A percentile compares a stretch with the other conserved stretches of the same genome.
phyloP scores from a whole-genome alignment of 2,113 vertebrate genomes.

The Pontoporia blainvillei region DNA sequence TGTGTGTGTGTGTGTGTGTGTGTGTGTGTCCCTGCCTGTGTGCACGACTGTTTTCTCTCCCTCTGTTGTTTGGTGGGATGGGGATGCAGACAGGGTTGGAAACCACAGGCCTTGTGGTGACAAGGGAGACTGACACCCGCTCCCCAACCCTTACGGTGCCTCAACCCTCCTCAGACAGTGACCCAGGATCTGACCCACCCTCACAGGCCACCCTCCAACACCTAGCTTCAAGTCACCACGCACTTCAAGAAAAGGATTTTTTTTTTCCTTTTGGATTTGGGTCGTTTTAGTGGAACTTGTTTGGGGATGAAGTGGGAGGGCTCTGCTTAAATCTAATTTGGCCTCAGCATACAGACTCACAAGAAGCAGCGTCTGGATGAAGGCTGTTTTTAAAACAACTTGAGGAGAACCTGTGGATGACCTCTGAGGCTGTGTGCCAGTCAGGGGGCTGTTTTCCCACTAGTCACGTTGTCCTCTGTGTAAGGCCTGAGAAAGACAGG shows the following conservation, averaged over 20 bases:
- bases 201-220: not conserved
- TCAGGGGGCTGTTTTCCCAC: not conserved
- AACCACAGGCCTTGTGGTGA: slow-evolving; percentile 61
- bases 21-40: not conserved
- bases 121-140: slow-evolving; percentile 41
- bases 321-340: slow-evolving; percentile 44
- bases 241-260: not conserved
- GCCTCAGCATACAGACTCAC: slow-evolving; percentile 11
- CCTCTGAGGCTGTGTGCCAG: not conserved
- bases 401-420: slow-evolving; percentile 4
- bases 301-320: not conserved
- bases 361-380: not conserved
- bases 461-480: not conserved
- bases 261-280: not conserved
- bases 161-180: slow-evolving; percentile 5
- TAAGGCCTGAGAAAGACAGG: not conserved
- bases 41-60: slow-evolving; percentile 34
- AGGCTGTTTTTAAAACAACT: slow-evolving; percentile 38
- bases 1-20: not conserved
- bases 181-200: not conserved
- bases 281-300: slow-evolving; percentile 41
- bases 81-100: slow-evolving; percentile 62
- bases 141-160: not conserved
- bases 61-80: not conserved
- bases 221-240: not conserved